These are phyloP conservation scores for Anableps anableps DNA, from an alignment of 2,797 vertebrate species.

Conservation along the genomic window DNA sequence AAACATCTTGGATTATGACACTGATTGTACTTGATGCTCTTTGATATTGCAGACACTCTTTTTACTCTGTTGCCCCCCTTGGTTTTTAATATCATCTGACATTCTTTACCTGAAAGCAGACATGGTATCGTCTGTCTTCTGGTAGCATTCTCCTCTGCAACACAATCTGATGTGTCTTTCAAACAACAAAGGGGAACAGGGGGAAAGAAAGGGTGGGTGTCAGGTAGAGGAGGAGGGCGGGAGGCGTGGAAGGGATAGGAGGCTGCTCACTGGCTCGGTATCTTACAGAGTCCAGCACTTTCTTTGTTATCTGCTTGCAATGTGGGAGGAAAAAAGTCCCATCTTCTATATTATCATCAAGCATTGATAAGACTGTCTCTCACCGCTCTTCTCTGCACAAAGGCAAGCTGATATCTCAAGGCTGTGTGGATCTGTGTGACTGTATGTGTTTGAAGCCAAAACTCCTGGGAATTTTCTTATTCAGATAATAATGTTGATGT, in stretches of 20 bases:
- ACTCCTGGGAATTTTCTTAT: no score
- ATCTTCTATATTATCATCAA: constrained; percentile 75
- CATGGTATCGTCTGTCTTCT: constrained; percentile 60
- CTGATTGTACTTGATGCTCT: constrained; percentile 25
- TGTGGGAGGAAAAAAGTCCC: constrained; percentile 63
- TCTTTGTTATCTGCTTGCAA: constrained; percentile 66
- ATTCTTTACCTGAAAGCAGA: constrained; percentile 62
- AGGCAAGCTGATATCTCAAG: constrained; percentile 62
- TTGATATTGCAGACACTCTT: constrained; percentile 23
- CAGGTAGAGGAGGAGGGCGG: constrained; percentile 15
- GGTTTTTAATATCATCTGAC: constrained; percentile 54
- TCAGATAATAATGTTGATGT: constrained; percentile 30
- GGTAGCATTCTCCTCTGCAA: constrained; percentile 67
- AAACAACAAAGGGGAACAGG: constrained; percentile 69
- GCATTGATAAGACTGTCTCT: constrained; percentile 68
- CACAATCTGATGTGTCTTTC: constrained; percentile 72
- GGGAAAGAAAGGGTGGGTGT: constrained; percentile 21
- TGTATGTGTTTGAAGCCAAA: constrained; percentile 26
- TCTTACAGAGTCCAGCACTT: constrained; percentile 66
- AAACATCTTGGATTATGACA: background rate
- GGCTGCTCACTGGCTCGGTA: constrained; percentile 44
- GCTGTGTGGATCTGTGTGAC: constrained; percentile 22
- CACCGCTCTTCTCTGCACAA: constrained; percentile 67
- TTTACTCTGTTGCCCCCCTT: constrained; percentile 4
- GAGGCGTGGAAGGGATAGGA: constrained; percentile 27